Percentiles rank a stretch among this genome's conserved stretches.
Conservation (phyloP, 1,140 invertebrate species). For the Drosophila parabipectinata region DNA sequence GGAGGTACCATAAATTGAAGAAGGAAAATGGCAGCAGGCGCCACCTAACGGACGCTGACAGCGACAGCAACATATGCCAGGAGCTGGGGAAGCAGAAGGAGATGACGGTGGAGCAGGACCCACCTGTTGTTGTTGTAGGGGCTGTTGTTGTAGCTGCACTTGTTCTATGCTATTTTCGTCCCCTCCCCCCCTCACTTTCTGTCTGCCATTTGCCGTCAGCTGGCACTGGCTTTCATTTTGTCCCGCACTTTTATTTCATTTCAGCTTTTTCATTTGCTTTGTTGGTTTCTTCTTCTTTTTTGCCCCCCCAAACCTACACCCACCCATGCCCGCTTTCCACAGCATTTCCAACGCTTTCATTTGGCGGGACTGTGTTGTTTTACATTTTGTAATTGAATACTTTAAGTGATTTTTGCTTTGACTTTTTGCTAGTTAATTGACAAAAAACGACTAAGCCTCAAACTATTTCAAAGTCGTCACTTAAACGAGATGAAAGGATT, state of each 20-base stretch:
- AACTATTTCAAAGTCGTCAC: slow-evolving; percentile 34
- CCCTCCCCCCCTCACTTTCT: neutral
- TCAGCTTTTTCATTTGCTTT: slow-evolving; percentile 42
- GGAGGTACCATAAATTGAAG: slow-evolving; percentile 56
- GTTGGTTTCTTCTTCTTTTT: slow-evolving; percentile 23
- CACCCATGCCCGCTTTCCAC: neutral
- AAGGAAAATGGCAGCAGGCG: slow-evolving; percentile 57
- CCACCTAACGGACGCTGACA: slow-evolving; percentile 42
- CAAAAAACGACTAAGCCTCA: slow-evolving; percentile 41
- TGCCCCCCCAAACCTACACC: neutral
- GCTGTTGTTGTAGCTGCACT: slow-evolving; percentile 39
- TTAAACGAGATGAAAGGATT: slow-evolving; percentile 30
- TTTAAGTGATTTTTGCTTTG: slow-evolving; percentile 73
- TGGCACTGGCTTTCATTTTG: slow-evolving; percentile 50
- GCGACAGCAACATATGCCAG: slow-evolving; percentile 29
- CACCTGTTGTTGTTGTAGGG: slow-evolving; percentile 61
- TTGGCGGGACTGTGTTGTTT: slow-evolving; percentile 30
- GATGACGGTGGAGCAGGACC: neutral
- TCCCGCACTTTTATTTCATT: slow-evolving; percentile 66
- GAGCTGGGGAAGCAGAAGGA: neutral
- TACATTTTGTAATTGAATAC: slow-evolving; percentile 76
- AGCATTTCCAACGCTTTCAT: slow-evolving; percentile 35
- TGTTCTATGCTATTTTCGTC: slow-evolving; percentile 50
- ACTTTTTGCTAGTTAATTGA: slow-evolving; percentile 56
- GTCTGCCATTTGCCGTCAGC: slow-evolving; percentile 26